These are phyloP conservation scores for Drosophila merina DNA, from an alignment of 2,888 invertebrate genomes.

Conservation along the genomic window DNA sequence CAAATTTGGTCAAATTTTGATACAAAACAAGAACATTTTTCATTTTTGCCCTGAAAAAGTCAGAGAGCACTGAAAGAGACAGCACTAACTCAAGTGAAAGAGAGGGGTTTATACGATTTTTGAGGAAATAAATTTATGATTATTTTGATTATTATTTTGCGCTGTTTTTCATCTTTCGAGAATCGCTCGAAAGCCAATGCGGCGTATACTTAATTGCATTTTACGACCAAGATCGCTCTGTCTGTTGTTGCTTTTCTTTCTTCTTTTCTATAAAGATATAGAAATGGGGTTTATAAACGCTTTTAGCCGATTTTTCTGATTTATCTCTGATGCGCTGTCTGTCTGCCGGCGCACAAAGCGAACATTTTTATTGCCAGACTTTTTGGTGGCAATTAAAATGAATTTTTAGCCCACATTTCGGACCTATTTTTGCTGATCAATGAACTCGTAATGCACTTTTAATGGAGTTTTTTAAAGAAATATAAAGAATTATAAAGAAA, in stretches of 20 bases:
- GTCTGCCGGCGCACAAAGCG: constrained; percentile 7
- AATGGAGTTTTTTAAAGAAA: too few species aligned
- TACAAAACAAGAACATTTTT: constrained; percentile 56
- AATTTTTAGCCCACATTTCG: not conserved
- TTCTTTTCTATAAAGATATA: constrained; percentile 7
- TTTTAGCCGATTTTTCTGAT: constrained; percentile 21
- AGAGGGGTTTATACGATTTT: not conserved
- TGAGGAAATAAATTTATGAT: not conserved
- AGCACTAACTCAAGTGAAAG: not conserved
- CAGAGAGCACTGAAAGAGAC: not conserved
- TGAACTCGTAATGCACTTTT: constrained; percentile 6
- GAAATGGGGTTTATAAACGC: constrained; percentile 24
- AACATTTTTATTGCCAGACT: constrained; percentile 11
- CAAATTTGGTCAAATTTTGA: constrained; percentile 74
- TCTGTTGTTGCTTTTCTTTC: too few species aligned
- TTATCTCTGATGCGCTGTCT: constrained; percentile 20
- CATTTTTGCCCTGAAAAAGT: not conserved
- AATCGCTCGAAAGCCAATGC: constrained; percentile 36
- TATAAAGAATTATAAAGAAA: too few species aligned
- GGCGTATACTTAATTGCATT: constrained; percentile 45
- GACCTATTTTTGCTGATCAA: constrained; percentile 7
- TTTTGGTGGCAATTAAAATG: constrained; percentile 29
- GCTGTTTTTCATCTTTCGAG: constrained; percentile 5
- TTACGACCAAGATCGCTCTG: not conserved
- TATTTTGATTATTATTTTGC: too few species aligned